Evolutionary conservation across 2,113 vertebrate species (phyloP).

Genomic region (Cygnus buccinator): DNA sequence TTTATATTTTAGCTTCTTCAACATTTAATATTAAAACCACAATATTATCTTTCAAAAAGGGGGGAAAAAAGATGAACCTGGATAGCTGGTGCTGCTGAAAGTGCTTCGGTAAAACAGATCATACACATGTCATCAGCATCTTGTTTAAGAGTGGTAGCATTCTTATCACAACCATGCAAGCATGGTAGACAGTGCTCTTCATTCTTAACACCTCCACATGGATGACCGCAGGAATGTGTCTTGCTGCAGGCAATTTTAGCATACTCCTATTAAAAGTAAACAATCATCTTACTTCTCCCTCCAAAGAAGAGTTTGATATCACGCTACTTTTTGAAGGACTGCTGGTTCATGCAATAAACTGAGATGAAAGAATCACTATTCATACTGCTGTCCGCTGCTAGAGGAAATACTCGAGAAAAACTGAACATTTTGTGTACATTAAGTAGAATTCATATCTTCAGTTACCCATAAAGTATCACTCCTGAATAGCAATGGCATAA

Average conservation of each 20-base stretch:
- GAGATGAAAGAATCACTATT: not conserved
- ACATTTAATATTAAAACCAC: not conserved
- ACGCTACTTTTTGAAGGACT: not conserved
- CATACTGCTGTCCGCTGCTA: not conserved
- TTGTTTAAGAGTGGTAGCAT: slow-evolving; percentile 88
- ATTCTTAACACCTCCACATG: slow-evolving; percentile 94
- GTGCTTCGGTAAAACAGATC: slow-evolving; percentile 98
- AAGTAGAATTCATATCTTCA: not conserved
- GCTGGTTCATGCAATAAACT: not conserved
- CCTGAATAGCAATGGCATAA: not conserved
- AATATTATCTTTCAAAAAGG: not conserved
- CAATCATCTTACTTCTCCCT: not conserved
- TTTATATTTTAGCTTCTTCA: not conserved
- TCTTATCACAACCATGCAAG: slow-evolving; percentile 95
- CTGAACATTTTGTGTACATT: not conserved
- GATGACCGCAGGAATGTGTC: slow-evolving; percentile 94
- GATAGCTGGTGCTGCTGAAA: slow-evolving; percentile 95
- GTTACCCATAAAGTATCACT: not conserved
- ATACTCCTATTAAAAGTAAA: slow-evolving; percentile 85
- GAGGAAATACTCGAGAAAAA: not conserved
- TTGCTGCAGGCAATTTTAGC: slow-evolving; percentile 95
- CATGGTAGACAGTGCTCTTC: slow-evolving; percentile 94
- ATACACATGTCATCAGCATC: slow-evolving; percentile 99
- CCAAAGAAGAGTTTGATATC: not conserved
- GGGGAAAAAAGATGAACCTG: slow-evolving; percentile 79